These are phyloP conservation scores for Nowickia ferox DNA, from an alignment of 2,888 invertebrate genomes.

Conservation along the genomic window DNA sequence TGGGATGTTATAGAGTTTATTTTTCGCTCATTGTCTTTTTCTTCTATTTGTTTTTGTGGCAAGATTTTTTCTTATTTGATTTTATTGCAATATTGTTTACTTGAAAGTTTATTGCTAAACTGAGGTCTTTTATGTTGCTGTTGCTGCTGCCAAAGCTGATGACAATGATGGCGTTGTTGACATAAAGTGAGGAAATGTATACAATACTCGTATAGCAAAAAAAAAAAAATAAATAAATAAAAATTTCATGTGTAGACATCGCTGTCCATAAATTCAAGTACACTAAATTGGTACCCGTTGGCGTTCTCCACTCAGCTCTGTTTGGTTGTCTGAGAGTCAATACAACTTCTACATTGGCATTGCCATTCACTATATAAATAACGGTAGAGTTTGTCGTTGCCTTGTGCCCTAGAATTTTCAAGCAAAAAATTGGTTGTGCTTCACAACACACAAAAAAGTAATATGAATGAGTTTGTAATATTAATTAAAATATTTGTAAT, in stretches of 20 bases:
- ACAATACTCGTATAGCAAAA: conserved; percentile 25
- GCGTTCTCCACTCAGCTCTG: too few relatives aligned
- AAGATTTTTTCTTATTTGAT: conserved; percentile 13
- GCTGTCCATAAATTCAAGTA: conserved; percentile 3
- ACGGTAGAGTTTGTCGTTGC: too few relatives aligned
- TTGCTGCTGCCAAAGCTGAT: conserved; percentile 30
- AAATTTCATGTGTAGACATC: not conserved
- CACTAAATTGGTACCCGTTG: not conserved
- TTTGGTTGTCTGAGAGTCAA: too few relatives aligned
- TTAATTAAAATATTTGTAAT: too few relatives aligned
- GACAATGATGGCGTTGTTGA: conserved; percentile 58
- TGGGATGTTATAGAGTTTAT: conserved; percentile 56
- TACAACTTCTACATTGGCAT: too few relatives aligned
- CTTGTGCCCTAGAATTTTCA: too few relatives aligned
- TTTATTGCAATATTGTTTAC: conserved; percentile 54
- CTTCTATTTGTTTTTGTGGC: not conserved
- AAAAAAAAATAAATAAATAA: too few relatives aligned
- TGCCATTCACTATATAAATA: too few relatives aligned
- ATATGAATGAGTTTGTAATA: too few relatives aligned
- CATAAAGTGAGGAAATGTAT: conserved; percentile 59
- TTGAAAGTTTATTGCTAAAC: conserved; percentile 45
- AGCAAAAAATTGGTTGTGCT: too few relatives aligned
- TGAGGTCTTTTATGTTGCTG: conserved; percentile 32
- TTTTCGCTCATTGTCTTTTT: not conserved
- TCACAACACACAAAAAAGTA: too few relatives aligned